Evolutionary conservation across 2,888 invertebrate genomes (phyloP), one percentile per base, ranked within the genome.

Genomic region (Sesia bembeciformis): DNA sequence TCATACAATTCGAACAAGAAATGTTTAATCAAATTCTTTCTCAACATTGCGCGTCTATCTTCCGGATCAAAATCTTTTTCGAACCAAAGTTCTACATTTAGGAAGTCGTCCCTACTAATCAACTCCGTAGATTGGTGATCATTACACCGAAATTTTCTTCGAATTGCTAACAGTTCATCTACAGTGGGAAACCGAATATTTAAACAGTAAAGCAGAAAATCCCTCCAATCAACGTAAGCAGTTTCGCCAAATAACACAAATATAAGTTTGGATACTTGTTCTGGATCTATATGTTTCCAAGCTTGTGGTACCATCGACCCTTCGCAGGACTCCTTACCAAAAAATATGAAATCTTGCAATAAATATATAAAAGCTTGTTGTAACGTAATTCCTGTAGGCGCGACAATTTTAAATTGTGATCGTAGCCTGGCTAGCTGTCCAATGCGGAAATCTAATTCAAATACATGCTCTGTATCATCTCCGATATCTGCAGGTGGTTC

Each of bases 141-240:
- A 51, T 75, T 70, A 40, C 81, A 81, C 41, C 89, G 73, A 57
- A 92, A 92, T 4, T 68, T 71, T 53, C 80, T 77, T 40, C 92
- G 88, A 5, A 88, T 60, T 8, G 80, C 67, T 49, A 93, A 67
- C 55, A 93, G 68, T 60, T 93, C 90, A 3, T 84, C 81, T 41
- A 88, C 73, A 0, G 76, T 87, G 0, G 93, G 93, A 69, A 83
- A 91, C 50, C 81, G 76, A 5, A 93, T 67, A 62, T 91, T 85
- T 41, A 93, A 69, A 66, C 91, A 91, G 65, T 90, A 91, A 60
- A 93, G 81, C 6, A 93, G 76, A 64, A 94, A 93, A 70, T 93
- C 93, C 64, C 91, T 90, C 93, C 93, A 94, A 64, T 93, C 91
- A 5, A 93, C 66, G 58, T 90, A 91, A 5, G 87, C 88, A 0